Conservation (phyloP, 2,113 vertebrate species). For the Onychostruthus taczanowskii region DNA sequence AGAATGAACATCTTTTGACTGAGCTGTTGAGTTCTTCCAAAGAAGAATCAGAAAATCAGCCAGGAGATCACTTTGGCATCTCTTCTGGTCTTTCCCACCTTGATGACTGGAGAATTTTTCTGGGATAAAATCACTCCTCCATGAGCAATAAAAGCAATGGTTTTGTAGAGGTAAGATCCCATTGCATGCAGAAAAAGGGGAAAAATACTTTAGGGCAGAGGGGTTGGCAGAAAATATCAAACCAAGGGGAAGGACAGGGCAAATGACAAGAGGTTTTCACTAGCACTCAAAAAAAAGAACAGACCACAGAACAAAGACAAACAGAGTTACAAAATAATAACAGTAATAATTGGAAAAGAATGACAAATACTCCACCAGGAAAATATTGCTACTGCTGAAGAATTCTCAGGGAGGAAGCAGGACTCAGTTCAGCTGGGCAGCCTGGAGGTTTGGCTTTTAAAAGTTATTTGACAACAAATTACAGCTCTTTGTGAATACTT, state of each 20-base stretch:
- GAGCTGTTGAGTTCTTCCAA: neutral
- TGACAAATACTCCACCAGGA: neutral
- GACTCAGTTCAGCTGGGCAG: neutral
- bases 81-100: neutral
- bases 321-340: neutral
- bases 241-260: neutral
- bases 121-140: neutral
- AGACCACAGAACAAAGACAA: neutral
- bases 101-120: neutral
- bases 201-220: neutral
- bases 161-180: neutral
- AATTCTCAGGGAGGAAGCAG: neutral
- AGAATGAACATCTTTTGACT: neutral
- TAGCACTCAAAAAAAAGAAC: neutral
- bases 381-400: neutral
- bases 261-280: neutral
- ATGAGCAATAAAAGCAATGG: neutral
- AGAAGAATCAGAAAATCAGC: neutral
- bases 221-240: neutral
- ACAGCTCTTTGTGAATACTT: neutral
- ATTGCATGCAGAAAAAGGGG: neutral
- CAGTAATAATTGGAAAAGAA: slow-evolving; percentile 11
- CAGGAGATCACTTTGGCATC: neutral
- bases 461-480: slow-evolving; percentile 1
- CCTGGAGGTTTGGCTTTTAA: neutral